A percentile compares a stretch with the other conserved stretches of the same genome.
phyloP scores from a whole-genome alignment of 2,113 vertebrate genomes.

The Hydrolagus affinis region DNA sequence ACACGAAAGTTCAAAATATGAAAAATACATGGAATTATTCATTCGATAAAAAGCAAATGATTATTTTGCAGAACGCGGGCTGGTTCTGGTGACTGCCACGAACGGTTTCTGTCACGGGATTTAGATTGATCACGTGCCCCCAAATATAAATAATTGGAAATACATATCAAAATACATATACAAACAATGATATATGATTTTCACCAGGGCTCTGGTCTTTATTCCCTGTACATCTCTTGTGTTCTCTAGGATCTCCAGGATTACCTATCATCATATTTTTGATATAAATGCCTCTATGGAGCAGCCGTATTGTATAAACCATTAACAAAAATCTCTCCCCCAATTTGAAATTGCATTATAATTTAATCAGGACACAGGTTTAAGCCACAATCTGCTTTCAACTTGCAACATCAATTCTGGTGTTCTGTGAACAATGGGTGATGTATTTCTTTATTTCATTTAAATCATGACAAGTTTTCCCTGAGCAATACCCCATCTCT shows the following conservation, averaged over 20 bases:
- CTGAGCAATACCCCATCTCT: not conserved
- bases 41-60: not conserved
- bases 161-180: not conserved
- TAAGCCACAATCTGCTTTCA: not conserved
- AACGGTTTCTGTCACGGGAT: not conserved
- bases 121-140: not conserved
- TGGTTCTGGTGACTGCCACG: not conserved
- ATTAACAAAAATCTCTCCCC: not conserved
- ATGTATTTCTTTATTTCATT: not conserved
- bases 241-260: not conserved
- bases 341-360: not conserved
- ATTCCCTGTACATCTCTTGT: not conserved
- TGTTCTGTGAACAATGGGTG: not conserved
- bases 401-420: not conserved
- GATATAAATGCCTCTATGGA: not conserved
- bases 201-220: not conserved
- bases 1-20: not conserved
- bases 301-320: too few relatives aligned
- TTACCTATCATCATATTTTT: not conserved
- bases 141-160: not conserved
- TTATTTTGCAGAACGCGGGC: not conserved
- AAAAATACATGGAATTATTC: constrained; percentile 2
- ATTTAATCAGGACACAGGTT: not conserved
- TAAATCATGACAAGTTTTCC: not conserved
- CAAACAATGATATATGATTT: too few relatives aligned